phyloP scores from a whole-genome alignment of 2,888 invertebrate genomes.

The Operophtera brumata region DNA sequence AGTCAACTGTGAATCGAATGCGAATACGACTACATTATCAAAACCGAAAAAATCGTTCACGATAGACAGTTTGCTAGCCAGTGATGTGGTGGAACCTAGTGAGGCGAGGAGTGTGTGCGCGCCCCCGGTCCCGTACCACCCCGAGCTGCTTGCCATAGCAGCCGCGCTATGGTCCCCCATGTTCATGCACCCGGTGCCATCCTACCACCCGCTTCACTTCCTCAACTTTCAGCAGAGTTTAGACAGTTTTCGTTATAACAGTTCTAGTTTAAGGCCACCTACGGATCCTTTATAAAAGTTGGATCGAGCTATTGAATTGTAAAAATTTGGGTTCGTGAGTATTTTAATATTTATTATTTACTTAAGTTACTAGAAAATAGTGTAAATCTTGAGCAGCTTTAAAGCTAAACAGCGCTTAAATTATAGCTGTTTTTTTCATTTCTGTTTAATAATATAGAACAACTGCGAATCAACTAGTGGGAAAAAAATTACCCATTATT shows the following conservation, averaged over 20 bases:
- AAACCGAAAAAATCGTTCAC: slow-evolving; percentile 87
- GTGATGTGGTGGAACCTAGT: slow-evolving; percentile 73
- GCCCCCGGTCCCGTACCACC: slow-evolving; percentile 36
- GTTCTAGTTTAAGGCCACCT: slow-evolving; percentile 20
- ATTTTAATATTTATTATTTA: slow-evolving; percentile 8
- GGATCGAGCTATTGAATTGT: slow-evolving; percentile 7
- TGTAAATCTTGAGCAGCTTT: too few relatives aligned
- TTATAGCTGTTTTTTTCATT: too few relatives aligned
- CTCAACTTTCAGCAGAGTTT: slow-evolving; percentile 43
- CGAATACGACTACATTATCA: slow-evolving; percentile 32
- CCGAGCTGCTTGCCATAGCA: slow-evolving; percentile 48
- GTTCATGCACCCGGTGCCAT: slow-evolving; percentile 38
- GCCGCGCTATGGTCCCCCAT: slow-evolving; percentile 50
- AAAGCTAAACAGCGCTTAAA: too few relatives aligned
- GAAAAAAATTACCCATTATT: too few relatives aligned
- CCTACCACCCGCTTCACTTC: slow-evolving; percentile 42
- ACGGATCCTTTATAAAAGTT: slow-evolving; percentile 15
- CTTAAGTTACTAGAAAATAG: background rate
- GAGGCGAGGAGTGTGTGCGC: slow-evolving; percentile 42
- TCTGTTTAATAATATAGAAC: too few relatives aligned
- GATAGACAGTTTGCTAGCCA: slow-evolving; percentile 91
- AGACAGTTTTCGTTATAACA: slow-evolving; percentile 27
- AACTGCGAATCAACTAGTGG: too few relatives aligned
- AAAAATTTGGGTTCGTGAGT: slow-evolving; percentile 17
- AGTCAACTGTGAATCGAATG: slow-evolving; percentile 29